These are phyloP conservation scores for Psilopogon haemacephalus DNA, from an alignment of 2,113 vertebrate species.

Conservation along the genomic window DNA sequence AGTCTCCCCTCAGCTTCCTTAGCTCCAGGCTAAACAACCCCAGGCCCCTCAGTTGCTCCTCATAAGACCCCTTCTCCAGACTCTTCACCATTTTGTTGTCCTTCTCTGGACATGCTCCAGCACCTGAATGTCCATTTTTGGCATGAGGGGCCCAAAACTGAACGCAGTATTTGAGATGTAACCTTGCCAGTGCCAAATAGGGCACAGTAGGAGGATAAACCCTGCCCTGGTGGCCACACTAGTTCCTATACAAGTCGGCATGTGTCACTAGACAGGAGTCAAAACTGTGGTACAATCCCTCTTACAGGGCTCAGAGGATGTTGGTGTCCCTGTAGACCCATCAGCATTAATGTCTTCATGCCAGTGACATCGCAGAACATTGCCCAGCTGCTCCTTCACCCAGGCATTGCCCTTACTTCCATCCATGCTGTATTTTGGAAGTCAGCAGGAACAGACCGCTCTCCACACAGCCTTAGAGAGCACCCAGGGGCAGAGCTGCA, in stretches of 20 bases:
- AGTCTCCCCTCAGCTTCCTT: too few species aligned
- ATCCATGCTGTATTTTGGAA: not conserved
- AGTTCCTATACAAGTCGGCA: not conserved
- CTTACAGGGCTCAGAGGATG: not conserved
- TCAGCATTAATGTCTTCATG: not conserved
- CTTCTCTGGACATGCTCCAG: too few species aligned
- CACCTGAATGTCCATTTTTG: too few species aligned
- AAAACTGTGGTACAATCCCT: accelerated
- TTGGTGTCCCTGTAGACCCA: not conserved
- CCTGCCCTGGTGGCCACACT: too few species aligned
- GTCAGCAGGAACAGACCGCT: not conserved
- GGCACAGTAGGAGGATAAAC: too few species aligned
- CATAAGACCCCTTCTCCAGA: too few species aligned
- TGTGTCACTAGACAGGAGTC: not conserved
- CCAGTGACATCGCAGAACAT: not conserved
- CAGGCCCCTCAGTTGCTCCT: too few species aligned
- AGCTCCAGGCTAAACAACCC: too few species aligned
- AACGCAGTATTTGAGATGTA: too few species aligned
- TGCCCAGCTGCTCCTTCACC: not conserved
- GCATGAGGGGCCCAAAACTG: too few species aligned
- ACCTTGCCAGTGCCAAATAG: too few species aligned
- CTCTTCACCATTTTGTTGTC: too few species aligned
- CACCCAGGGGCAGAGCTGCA: not conserved
- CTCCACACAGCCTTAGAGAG: not conserved
- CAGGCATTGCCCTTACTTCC: not conserved